phyloP scores from a whole-genome alignment of 2,797 vertebrate genomes.

The Semaprochilodus insignis region DNA sequence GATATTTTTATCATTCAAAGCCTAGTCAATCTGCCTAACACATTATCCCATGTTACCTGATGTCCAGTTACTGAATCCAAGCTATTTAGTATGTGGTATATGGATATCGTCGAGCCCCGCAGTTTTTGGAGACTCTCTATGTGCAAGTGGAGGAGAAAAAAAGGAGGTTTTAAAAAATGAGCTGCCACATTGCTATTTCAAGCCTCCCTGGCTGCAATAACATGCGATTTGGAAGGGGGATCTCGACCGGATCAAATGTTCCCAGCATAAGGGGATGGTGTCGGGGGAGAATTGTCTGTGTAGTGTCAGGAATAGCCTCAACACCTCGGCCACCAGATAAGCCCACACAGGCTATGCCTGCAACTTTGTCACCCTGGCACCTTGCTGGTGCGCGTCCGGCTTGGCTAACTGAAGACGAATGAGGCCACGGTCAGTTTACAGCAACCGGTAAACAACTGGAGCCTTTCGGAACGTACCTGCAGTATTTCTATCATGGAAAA shows the following conservation, averaged over 20 bases:
- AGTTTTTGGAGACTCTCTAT: neutral
- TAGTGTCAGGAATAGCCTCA: slow-evolving; percentile 60
- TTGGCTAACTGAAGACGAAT: slow-evolving; percentile 68
- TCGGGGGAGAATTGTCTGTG: slow-evolving; percentile 56
- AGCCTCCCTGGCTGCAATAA: slow-evolving; percentile 44
- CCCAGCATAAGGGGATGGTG: slow-evolving; percentile 46
- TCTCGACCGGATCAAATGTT: slow-evolving; percentile 24
- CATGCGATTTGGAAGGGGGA: slow-evolving; percentile 41
- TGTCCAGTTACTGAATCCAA: neutral
- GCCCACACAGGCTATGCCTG: slow-evolving; percentile 53
- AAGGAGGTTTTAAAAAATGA: slow-evolving; percentile 29
- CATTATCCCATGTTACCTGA: neutral
- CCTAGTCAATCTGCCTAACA: neutral
- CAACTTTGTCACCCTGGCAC: slow-evolving; percentile 56
- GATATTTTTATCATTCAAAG: neutral
- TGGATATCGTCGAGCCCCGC: neutral
- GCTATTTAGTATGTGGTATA: neutral
- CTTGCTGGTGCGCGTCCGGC: slow-evolving; percentile 59
- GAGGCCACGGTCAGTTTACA: slow-evolving; percentile 64
- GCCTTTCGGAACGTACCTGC: slow-evolving; percentile 68
- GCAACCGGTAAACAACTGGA: slow-evolving; percentile 61
- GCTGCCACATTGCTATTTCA: slow-evolving; percentile 41
- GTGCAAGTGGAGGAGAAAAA: slow-evolving; percentile 1
- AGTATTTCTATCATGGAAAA: slow-evolving; percentile 31
- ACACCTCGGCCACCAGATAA: slow-evolving; percentile 58